Base-by-base conservation (phyloP, 1,140 invertebrate species). In the Ips nitidus region DNA sequence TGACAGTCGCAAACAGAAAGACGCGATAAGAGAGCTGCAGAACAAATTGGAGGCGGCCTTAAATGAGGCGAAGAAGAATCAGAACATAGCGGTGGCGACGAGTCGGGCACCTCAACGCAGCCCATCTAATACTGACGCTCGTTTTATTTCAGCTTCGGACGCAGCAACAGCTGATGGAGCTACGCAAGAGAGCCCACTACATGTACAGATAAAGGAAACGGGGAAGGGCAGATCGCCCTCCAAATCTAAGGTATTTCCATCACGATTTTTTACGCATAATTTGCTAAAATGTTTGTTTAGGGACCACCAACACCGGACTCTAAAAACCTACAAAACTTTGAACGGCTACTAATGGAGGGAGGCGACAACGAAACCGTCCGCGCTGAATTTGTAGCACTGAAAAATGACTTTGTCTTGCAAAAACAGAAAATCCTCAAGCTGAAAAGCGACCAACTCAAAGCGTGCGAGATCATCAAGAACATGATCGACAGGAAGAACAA, bases 391-490 rank as follows among this genome's bases (percentile, higher is more conserved):
- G 22, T 39, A 6, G 50, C 50, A 4, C 40, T 75, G 4, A 75
- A 70, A 52, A 2, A 52, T 2, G 72, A 73, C 39, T 73, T 66
- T 42, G 41, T 22, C 7, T 38, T 47, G 4, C 66, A 70, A 55
- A 67, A 65, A 38, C 57, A 73, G 39, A 76, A 80, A 52, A 77
- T 80, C 22, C 56, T 72, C 2, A 77, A 80, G 63, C 66, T 82
- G 7, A 76, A 81, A 58, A 72, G 76, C 40, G 76, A 81, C 38
- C 78, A 81, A 47, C 60, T 76, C 43, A 81, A 79, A 60, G 78
- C 80, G 2, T 81, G 76, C 66, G 75, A 77, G 52, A 78, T 80
- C 38, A 80, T 82, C 45, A 78, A 81, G 69, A 76, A 72, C n/a
- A 78, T 82, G 74, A 76, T 81, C 41, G 73, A 75, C 22, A 62